These are phyloP conservation scores for Pagrus major DNA, from an alignment of 2,113 vertebrate genomes.

Conservation along the genomic window DNA sequence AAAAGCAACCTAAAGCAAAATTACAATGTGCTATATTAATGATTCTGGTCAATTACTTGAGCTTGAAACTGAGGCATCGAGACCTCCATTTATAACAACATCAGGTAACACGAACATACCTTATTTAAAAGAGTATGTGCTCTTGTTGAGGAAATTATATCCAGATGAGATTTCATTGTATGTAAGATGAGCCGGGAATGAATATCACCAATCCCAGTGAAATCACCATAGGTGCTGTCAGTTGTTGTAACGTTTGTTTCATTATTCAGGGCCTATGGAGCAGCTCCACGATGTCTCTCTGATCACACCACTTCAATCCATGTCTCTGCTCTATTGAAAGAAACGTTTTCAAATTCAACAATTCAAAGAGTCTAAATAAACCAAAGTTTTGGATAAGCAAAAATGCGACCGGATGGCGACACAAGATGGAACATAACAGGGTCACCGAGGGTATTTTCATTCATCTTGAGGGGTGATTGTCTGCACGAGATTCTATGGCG, in stretches of 20 bases:
- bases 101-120: neutral
- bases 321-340: neutral
- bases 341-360: neutral
- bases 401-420: no score
- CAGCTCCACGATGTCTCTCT: neutral
- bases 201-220: neutral
- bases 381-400: neutral
- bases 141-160: neutral
- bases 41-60: neutral
- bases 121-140: no score
- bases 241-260: neutral
- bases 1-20: neutral
- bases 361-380: neutral
- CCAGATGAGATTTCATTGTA: neutral
- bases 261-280: neutral
- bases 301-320: neutral
- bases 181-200: neutral
- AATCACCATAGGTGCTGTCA: neutral
- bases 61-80: slow-evolving; percentile 1
- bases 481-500: neutral
- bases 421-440: neutral
- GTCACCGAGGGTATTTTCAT: neutral
- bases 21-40: neutral
- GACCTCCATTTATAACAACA: neutral
- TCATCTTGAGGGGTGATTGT: neutral